Evolutionary conservation across 2,113 vertebrate genomes (phyloP).

Genomic region (Rhabdomys dilectus): DNA sequence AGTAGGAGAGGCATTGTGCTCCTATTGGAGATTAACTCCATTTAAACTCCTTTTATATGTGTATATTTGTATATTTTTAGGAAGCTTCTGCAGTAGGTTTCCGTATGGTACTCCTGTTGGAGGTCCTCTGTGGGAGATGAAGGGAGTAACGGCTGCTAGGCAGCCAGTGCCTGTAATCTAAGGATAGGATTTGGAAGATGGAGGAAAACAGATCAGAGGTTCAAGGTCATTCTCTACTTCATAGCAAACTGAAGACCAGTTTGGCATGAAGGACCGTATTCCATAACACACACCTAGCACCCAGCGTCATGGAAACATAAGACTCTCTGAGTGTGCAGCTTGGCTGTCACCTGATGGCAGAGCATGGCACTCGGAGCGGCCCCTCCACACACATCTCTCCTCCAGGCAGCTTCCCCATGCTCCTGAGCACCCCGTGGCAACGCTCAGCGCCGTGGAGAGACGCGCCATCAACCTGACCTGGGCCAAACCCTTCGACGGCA

Average conservation of each 20-base stretch:
- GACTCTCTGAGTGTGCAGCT: fast-evolving
- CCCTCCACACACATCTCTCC: background rate
- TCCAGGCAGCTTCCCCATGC: conserved; percentile 95
- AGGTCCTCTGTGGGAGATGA: no score
- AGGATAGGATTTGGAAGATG: background rate
- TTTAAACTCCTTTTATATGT: background rate
- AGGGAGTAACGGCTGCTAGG: background rate
- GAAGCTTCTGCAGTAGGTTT: background rate
- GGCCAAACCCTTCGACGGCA: conserved; percentile 97
- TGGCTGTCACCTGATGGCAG: background rate
- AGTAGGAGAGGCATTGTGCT: background rate
- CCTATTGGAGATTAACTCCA: background rate
- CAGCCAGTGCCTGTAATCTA: background rate
- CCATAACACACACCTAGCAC: background rate
- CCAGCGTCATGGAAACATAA: fast-evolving
- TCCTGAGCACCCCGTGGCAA: conserved; percentile 92
- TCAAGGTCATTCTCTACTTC: background rate
- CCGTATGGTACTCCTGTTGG: background rate
- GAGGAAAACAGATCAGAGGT: background rate
- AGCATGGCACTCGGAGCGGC: fast-evolving
- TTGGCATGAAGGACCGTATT: background rate
- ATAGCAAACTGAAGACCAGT: background rate
- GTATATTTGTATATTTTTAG: background rate
- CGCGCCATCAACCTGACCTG: conserved; percentile 96
- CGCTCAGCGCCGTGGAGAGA: conserved; percentile 90